phyloP scores from a whole-genome alignment of 2,888 invertebrate genomes.

The Nephrotoma flavescens region DNA sequence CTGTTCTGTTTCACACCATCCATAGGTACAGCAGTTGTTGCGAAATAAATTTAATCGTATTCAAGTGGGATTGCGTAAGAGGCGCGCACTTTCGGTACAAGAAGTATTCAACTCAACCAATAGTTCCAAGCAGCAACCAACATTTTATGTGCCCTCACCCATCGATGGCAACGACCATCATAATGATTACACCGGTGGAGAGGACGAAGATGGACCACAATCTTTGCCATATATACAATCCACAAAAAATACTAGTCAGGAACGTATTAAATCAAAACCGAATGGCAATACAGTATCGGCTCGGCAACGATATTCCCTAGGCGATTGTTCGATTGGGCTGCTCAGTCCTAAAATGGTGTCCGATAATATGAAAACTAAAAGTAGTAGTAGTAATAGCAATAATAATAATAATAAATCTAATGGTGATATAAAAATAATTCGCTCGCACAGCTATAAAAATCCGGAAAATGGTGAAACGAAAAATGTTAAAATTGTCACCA shows the following conservation, averaged over 20 bases:
- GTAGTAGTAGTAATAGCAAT: background rate
- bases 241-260: background rate
- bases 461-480: background rate
- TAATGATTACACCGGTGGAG: background rate
- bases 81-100: slow-evolving; percentile 53
- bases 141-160: slow-evolving; percentile 60
- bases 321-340: background rate
- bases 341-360: background rate
- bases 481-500: background rate
- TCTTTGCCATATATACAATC: slow-evolving; percentile 10
- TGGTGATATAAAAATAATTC: background rate
- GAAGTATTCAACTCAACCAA: slow-evolving; percentile 38
- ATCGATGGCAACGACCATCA: slow-evolving; percentile 15
- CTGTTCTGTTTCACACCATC: background rate
- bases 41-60: slow-evolving; percentile 52
- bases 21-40: slow-evolving; percentile 33
- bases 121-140: slow-evolving; percentile 30
- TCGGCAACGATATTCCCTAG: background rate
- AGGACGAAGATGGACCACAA: slow-evolving; percentile 8
- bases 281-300: slow-evolving; percentile 1
- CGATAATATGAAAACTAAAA: slow-evolving; percentile 1
- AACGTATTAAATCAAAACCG: background rate
- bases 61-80: slow-evolving; percentile 49
- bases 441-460: slow-evolving; percentile 1
- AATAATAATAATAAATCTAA: background rate